phyloP scores from a whole-genome alignment of 2,113 vertebrate genomes.

The Castor canadensis region DNA sequence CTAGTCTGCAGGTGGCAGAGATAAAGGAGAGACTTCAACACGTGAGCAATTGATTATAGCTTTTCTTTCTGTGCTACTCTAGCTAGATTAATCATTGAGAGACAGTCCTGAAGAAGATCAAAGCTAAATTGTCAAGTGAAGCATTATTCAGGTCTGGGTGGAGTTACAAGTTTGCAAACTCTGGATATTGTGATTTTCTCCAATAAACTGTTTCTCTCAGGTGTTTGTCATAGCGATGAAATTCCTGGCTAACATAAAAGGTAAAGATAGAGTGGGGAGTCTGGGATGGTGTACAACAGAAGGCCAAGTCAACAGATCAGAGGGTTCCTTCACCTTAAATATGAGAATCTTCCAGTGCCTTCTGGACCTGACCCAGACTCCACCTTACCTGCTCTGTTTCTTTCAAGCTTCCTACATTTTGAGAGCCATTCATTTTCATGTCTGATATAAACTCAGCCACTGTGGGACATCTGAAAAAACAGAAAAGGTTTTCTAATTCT shows the following conservation, averaged over 20 bases:
- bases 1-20: neutral
- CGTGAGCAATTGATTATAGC: neutral
- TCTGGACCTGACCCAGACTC: neutral
- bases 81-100: neutral
- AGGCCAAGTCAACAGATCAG: neutral
- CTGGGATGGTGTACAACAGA: neutral
- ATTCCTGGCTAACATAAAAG: neutral
- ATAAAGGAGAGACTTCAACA: neutral
- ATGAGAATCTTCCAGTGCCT: too few relatives aligned
- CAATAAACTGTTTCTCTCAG: neutral
- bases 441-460: neutral
- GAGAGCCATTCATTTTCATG: neutral
- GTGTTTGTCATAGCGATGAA: neutral
- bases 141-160: neutral
- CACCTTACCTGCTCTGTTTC: neutral
- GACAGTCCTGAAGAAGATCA: neutral
- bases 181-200: neutral
- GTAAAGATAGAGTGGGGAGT: neutral
- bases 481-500: neutral
- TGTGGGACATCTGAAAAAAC: neutral
- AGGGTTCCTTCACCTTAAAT: neutral
- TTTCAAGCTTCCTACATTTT: neutral
- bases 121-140: neutral
- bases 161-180: neutral
- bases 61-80: neutral